Base-by-base conservation (phyloP, 2,113 vertebrate species). In the Myrmecophaga tridactyla region DNA sequence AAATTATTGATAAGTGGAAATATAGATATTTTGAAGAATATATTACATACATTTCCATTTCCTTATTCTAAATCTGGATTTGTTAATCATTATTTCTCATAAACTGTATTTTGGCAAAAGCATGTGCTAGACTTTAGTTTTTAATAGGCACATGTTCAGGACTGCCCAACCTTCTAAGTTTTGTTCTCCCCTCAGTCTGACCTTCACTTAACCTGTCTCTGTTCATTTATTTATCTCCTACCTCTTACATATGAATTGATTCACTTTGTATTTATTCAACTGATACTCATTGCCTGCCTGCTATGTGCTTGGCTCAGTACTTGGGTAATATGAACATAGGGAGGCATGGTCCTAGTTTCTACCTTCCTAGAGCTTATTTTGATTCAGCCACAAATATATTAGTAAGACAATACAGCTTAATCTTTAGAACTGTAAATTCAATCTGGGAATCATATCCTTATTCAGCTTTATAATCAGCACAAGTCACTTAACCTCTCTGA, bases 171-270 rank as follows among this genome's bases (percentile, higher is more conserved):
- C 27, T 60, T 78, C 48, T 18, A 92, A 23, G 29, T 92, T 92
- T 83, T 18, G 48, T 83, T 90, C 34, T 43, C 2, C 18, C 27
- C 51, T 93, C 3, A 41, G 41, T 78, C 27, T 73, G 65, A 75
- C 51, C n/a, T 95, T 90, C 31, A 23, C 56, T 84, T 95, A 84
- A 80, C 31, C 29, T 90, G 23, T 58, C 85, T 93, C n/a, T 94
- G 41, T 78, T 92, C 13, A 69, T 51, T 94, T 56, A 31, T 41
- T 70, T 87, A 36, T 41, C 43, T 94, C 20, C n/a, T 92, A 23
- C 18, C 25, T 87, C 60, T 92, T 90, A 58, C 4, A 48, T 67
- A 36, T 65, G n/a, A 29, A 65, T 69, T 65, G 29, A 80, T 86
- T 86, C 17, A 83, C 11, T 78, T 82, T 94, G 73, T 43, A 46